A percentile compares a stretch with the other conserved stretches of the same genome.
Conservation (phyloP, 2,888 invertebrate species). For the Trichacis sp. region DNA sequence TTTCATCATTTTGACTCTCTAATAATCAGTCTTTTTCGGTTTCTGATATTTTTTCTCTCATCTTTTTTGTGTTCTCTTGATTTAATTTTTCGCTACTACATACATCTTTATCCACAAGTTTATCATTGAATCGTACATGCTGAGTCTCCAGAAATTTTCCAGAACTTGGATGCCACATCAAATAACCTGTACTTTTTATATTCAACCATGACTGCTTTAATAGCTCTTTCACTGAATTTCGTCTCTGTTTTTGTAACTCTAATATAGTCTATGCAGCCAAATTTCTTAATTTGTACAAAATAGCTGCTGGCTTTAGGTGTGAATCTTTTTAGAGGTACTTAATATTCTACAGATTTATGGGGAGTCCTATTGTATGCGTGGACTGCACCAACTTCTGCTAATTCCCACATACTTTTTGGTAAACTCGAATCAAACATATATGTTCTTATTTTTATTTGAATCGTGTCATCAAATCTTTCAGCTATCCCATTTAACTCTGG, state of each 20-base stretch:
- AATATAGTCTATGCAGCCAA: conserved; percentile 31
- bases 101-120: conserved; percentile 9
- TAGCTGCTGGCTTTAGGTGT: conserved; percentile 18
- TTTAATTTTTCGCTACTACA: neutral
- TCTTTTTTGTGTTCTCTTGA: neutral
- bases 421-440: conserved; percentile 26
- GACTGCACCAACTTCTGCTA: conserved; percentile 36
- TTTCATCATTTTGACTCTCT: too few relatives aligned
- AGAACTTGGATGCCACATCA: conserved; percentile 34
- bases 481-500: conserved; percentile 29
- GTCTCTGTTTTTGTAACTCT: conserved; percentile 18
- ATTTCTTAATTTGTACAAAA: conserved; percentile 23
- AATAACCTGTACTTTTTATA: conserved; percentile 35
- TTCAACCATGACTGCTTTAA: conserved; percentile 22
- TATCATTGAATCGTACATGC: conserved; percentile 20
- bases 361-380: too few relatives aligned
- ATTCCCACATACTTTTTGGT: too few relatives aligned
- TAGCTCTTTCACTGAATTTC: conserved; percentile 14
- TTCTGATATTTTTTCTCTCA: too few relatives aligned
- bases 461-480: conserved; percentile 31
- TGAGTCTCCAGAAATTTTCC: conserved; percentile 18
- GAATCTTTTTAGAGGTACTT: conserved; percentile 20
- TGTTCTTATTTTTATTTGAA: conserved; percentile 28
- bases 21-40: conserved; percentile 12
- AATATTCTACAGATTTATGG: conserved; percentile 25